A percentile compares a stretch with the other conserved stretches of the same genome.
Conservation (phyloP, 2,888 invertebrate species). For the Abrostola tripartita region DNA sequence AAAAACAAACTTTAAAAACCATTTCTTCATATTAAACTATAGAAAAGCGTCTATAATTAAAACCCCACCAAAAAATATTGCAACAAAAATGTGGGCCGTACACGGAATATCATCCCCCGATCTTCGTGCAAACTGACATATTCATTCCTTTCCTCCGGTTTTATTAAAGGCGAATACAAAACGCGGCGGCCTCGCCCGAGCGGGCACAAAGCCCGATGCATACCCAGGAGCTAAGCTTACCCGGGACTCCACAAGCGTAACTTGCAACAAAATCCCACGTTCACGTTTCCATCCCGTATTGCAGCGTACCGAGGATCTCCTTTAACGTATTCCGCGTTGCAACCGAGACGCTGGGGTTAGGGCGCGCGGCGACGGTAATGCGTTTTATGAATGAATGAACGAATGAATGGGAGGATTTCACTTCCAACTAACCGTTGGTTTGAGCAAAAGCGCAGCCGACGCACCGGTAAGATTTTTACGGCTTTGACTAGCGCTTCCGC, state of each 20-base stretch:
- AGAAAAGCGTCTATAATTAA: slow-evolving; percentile 16
- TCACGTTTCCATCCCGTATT: slow-evolving; percentile 77
- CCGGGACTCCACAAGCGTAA: slow-evolving; percentile 73
- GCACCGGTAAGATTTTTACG: slow-evolving; percentile 50
- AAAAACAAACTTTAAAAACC: no score
- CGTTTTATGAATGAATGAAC: slow-evolving; percentile 84
- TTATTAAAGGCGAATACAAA: slow-evolving; percentile 76
- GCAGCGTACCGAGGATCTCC: slow-evolving; percentile 73
- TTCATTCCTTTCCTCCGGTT: slow-evolving; percentile 68
- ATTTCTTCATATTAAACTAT: no score
- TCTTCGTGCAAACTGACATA: slow-evolving; percentile 58
- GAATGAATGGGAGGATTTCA: slow-evolving; percentile 82
- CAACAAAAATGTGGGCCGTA: slow-evolving; percentile 14
- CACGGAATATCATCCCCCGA: slow-evolving; percentile 38
- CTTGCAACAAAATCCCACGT: slow-evolving; percentile 80
- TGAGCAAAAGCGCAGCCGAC: slow-evolving; percentile 71
- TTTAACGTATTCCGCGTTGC: slow-evolving; percentile 77
- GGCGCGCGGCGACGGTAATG: slow-evolving; percentile 74
- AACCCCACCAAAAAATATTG: slow-evolving; percentile 11
- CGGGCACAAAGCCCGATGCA: slow-evolving; percentile 71
- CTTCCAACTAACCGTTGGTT: slow-evolving; percentile 79
- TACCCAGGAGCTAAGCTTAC: slow-evolving; percentile 71
- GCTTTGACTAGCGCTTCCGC: slow-evolving; percentile 34
- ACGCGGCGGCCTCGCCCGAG: slow-evolving; percentile 65
- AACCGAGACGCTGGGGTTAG: slow-evolving; percentile 65